These are phyloP conservation scores for Sphyrna mokarran DNA, from an alignment of 2,113 vertebrate species.

Conservation along the genomic window DNA sequence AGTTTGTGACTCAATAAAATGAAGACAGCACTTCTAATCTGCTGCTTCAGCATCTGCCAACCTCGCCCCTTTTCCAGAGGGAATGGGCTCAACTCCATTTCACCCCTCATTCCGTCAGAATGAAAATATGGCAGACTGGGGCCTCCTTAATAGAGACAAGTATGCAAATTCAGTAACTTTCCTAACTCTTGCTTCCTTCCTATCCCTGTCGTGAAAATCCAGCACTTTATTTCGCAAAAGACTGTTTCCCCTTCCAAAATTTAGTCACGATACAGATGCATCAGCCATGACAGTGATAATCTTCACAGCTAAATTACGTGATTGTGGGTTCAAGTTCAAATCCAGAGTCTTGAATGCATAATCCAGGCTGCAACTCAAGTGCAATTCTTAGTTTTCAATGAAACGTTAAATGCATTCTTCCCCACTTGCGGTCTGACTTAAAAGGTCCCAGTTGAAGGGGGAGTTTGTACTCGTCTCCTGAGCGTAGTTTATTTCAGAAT, in stretches of 20 bases:
- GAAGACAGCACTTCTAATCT: background rate
- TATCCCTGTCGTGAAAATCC: background rate
- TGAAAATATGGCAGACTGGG: background rate
- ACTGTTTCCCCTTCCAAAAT: background rate
- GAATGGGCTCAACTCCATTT: no score
- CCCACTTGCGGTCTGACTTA: background rate
- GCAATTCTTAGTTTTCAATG: background rate
- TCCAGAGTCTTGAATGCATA: background rate
- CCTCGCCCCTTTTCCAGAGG: background rate
- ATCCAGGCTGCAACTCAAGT: background rate
- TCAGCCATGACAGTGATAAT: background rate
- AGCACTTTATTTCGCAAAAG: background rate
- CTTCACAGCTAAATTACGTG: background rate
- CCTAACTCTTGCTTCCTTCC: background rate
- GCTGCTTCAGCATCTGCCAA: no score
- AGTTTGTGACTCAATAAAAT: background rate
- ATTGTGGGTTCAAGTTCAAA: background rate
- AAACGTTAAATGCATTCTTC: background rate
- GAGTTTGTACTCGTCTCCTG: background rate
- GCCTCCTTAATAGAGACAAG: no score
- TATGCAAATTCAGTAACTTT: background rate
- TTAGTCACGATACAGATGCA: background rate
- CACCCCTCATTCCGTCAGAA: background rate
- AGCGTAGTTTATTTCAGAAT: background rate
- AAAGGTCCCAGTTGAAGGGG: background rate